Base-by-base conservation (phyloP, 2,888 invertebrate species). In the Yponomeuta cagnagella region DNA sequence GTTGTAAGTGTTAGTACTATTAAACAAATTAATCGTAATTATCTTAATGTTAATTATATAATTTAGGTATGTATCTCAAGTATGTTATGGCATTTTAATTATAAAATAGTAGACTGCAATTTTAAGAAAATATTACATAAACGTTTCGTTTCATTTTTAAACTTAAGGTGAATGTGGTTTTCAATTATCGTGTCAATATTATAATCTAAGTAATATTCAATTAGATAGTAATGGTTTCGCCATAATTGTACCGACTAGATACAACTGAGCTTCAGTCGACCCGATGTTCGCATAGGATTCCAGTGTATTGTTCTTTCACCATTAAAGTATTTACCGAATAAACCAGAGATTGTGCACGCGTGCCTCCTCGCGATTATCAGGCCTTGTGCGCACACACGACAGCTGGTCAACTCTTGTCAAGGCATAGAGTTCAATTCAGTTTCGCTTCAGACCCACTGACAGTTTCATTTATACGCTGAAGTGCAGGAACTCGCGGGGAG, bases 141-240 rank as follows among this genome's bases (percentile, higher is more conserved):
- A 23, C 10, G 63, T 78, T 76, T 75, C 75, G 79, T 82, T 78
- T 69, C 12, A 33, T 70, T 67, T 63, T 79, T 82, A 80, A 74
- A 77, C 77, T 75, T 76, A 77, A 79, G 74, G 79, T 83, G 81
- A 79, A 80, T 81, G 83, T 84, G 81, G 79, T 87, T 88, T 85
- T 84, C 86, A 88, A 89, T 88, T 88, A 87, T 78, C 78, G 83
- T 87, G 87, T 89, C 89, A 88, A 89, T 88, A 84, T 86, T 80
- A 81, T 80, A 82, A 77, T 77, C 72, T 89, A 86, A 83, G 81
- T 82, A 76, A 79, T 85, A 83, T 81, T 82, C 78, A 79, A 79
- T 80, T 88, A 86, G 86, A 82, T 85, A 82, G 78, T 83, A 80
- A 84, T 84, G 80, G 80, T 6, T 82, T 80, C 84, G 85, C 86